Base-by-base conservation (phyloP, 2,797 vertebrate genomes). In the Capromys pilorides region DNA sequence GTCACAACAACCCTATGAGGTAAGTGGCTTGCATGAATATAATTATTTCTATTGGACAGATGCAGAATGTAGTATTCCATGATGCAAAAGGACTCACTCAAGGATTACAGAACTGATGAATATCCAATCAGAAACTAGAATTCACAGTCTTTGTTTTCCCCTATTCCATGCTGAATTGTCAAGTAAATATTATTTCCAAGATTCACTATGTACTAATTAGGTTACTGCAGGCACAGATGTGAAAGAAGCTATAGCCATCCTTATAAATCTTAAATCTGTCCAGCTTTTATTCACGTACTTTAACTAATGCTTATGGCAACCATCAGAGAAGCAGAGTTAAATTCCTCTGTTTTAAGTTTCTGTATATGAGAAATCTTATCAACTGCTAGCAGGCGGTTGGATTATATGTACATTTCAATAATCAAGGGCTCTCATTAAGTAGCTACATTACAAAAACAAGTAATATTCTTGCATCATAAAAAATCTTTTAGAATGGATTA, bases 321-420 rank as follows among this genome's bases (percentile, higher is more conserved):
- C 93, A 39, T 91, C 88, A 90, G 57, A 95, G 19, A 93, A 21
- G 82, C 51, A 92, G 49, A 95, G 71, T 14, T 84, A 77, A 94
- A 93, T 77, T 93, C 39, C 21, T 95, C 33, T 94, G 62, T 90
- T 96, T 93, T 66, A 22, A 97, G 97, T 91, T 89, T 95, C 64
- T 91, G 61, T 93, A 0, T 98, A 98, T 98, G 97, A 93, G 93
- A 81, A 95, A 92, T 91, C 96, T 98, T 98, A 98, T 98, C 98
- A 97, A 97, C 41, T 94, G 81, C 95, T 97, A 94, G 97, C 98
- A 98, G 97, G 84, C 97, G 97, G 90, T 90, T 94, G 97, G 98
- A 98, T 98, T 98, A 98, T 96, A 98, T 97, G 97, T 97, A 97
- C 98, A 97, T 98, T 95, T 97, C 94, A 97, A 81, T 86, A 97